Conservation (phyloP, 2,113 vertebrate species). For the Phyllostomus discolor region DNA sequence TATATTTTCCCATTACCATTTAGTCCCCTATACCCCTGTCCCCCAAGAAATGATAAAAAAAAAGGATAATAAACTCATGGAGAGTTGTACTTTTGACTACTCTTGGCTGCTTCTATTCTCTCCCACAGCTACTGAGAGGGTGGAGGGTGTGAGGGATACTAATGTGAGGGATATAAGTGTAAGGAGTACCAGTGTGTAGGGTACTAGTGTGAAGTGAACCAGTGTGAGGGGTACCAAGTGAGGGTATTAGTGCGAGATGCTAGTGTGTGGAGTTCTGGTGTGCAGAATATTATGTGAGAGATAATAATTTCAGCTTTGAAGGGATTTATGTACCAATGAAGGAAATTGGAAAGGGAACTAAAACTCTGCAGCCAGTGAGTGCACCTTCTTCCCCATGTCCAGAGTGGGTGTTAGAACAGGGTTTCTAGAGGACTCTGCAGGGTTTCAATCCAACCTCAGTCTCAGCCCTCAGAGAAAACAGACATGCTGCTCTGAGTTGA, state of each 20-base stretch:
- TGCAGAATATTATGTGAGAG: not conserved
- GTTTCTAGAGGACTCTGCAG: not conserved
- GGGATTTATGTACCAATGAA: not conserved
- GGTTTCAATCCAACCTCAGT: not conserved
- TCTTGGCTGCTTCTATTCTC: not conserved
- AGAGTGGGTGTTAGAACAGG: not conserved
- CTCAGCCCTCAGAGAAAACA: not conserved
- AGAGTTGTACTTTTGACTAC: not conserved
- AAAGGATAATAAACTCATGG: no score
- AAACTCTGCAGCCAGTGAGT: not conserved
- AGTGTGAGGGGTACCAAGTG: not conserved
- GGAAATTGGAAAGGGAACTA: not conserved
- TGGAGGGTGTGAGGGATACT: not conserved
- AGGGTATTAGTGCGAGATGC: not conserved
- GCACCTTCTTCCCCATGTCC: not conserved
- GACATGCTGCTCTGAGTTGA: not conserved
- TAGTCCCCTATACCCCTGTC: no score
- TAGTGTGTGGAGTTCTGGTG: not conserved
- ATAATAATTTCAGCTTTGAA: not conserved
- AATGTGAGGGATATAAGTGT: not conserved
- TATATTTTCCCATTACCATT: no score
- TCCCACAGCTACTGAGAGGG: not conserved
- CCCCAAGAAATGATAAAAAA: no score
- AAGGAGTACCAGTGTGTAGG: no score
- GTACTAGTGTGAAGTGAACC: not conserved